Evolutionary conservation across 2,888 invertebrate species (phyloP).

Genomic region (Poecilobothrus nobilitatus): DNA sequence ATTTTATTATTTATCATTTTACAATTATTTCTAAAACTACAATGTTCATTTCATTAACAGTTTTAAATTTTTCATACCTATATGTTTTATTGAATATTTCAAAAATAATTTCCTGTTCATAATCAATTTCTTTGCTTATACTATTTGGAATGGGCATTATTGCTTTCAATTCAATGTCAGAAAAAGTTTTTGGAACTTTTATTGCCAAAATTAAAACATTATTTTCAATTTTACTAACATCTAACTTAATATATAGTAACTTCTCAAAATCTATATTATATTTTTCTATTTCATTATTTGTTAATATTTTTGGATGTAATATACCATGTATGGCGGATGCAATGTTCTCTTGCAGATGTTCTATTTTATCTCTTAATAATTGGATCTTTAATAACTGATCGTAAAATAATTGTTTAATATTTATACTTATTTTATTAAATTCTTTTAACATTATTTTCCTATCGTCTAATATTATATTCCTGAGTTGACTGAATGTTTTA

Average conservation of each 20-base stretch:
- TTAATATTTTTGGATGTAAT: slow-evolving; percentile 9
- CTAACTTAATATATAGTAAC: too few species aligned
- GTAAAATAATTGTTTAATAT: not conserved
- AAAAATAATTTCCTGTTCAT: slow-evolving; percentile 11
- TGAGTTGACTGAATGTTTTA: slow-evolving; percentile 2
- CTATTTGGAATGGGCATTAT: slow-evolving; percentile 5
- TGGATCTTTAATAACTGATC: slow-evolving; percentile 9
- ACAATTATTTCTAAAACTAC: slow-evolving; percentile 13
- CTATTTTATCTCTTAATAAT: slow-evolving; percentile 7
- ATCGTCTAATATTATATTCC: not conserved
- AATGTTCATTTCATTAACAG: slow-evolving; percentile 14
- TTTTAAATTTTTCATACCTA: slow-evolving; percentile 16
- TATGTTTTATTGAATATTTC: slow-evolving; percentile 16
- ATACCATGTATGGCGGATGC: not conserved
- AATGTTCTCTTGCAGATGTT: not conserved
- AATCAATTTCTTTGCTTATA: not conserved
- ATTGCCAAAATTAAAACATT: slow-evolving; percentile 8
- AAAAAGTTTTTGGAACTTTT: slow-evolving; percentile 10
- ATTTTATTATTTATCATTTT: slow-evolving; percentile 4
- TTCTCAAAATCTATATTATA: slow-evolving; percentile 12
- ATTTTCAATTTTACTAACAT: not conserved
- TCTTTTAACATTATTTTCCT: not conserved
- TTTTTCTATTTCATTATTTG: slow-evolving; percentile 9
- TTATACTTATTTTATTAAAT: not conserved
- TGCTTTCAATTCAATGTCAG: not conserved